phyloP scores from a whole-genome alignment of 2,113 vertebrate genomes.

The Passer montanus region DNA sequence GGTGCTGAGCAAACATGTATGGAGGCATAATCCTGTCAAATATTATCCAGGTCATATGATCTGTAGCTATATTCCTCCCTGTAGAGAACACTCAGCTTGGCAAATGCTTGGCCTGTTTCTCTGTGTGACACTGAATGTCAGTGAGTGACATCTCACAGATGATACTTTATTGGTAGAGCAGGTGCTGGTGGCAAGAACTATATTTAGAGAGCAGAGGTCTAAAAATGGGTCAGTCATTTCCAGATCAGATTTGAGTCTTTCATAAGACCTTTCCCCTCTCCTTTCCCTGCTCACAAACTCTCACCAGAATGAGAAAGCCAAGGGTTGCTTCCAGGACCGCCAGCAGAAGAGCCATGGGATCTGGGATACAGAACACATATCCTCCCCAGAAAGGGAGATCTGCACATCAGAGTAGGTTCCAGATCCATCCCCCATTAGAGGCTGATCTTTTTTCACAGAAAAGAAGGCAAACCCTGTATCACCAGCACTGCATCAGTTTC shows the following conservation, averaged over 20 bases:
- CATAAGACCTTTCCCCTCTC: neutral
- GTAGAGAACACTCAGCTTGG: neutral
- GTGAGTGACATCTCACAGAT: conserved; percentile 38
- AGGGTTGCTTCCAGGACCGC: neutral
- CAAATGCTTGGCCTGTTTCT: conserved; percentile 31
- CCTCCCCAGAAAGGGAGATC: neutral
- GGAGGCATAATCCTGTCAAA: conserved; percentile 39
- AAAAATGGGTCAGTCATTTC: conserved; percentile 25
- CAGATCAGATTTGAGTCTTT: neutral
- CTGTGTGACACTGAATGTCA: conserved; percentile 1
- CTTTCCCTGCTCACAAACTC: neutral
- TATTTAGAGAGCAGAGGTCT: conserved; percentile 34
- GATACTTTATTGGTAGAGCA: conserved; percentile 37
- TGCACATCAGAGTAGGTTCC: neutral
- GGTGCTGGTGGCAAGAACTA: conserved; percentile 4
- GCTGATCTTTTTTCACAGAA: no score
- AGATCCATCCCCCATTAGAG: neutral
- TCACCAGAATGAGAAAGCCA: neutral
- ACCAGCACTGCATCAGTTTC: neutral
- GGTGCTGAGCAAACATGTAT: conserved; percentile 39
- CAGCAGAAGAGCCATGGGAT: neutral
- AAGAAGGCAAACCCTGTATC: neutral
- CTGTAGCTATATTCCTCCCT: neutral
- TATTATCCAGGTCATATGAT: conserved; percentile 36
- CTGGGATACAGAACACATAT: accelerated